These are phyloP conservation scores for Nothura maculosa DNA, from an alignment of 2,797 vertebrate species.

Conservation along the genomic window DNA sequence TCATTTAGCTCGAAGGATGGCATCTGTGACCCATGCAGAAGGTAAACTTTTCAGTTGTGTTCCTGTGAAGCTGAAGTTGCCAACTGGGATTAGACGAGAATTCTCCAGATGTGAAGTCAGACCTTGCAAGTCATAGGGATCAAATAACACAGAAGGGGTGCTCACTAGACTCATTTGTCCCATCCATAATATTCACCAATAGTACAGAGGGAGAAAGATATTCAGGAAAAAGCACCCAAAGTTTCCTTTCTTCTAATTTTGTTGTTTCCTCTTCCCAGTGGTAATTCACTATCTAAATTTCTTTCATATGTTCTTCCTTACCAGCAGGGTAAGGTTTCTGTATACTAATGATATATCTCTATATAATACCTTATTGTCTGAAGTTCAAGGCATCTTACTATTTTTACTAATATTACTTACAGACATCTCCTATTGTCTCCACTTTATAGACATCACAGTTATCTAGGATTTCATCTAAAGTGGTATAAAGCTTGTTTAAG, in stretches of 20 bases:
- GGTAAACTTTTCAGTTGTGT: not conserved
- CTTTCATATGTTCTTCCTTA: not conserved
- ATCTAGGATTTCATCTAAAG: conserved; percentile 90
- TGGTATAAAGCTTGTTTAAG: conserved; percentile 89
- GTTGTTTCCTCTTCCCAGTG: not conserved
- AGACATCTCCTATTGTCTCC: conserved; percentile 89
- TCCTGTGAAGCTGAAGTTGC: not conserved
- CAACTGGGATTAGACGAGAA: not conserved
- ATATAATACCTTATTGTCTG: not conserved
- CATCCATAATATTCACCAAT: not conserved
- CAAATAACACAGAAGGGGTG: not conserved
- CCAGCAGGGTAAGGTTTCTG: not conserved
- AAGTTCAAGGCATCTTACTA: not conserved
- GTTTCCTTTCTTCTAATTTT: not conserved
- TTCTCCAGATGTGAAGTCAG: not conserved
- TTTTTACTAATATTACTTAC: conserved; percentile 71
- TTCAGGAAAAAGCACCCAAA: not conserved
- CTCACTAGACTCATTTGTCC: not conserved
- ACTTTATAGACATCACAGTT: conserved; percentile 91
- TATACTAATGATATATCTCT: not conserved
- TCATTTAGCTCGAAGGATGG: not conserved
- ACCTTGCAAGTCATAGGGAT: not conserved
- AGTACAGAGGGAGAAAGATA: not conserved
- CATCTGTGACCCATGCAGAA: not conserved
- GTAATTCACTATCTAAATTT: not conserved